Conservation (phyloP, 2,113 vertebrate genomes). For the Blennius ocellaris region DNA sequence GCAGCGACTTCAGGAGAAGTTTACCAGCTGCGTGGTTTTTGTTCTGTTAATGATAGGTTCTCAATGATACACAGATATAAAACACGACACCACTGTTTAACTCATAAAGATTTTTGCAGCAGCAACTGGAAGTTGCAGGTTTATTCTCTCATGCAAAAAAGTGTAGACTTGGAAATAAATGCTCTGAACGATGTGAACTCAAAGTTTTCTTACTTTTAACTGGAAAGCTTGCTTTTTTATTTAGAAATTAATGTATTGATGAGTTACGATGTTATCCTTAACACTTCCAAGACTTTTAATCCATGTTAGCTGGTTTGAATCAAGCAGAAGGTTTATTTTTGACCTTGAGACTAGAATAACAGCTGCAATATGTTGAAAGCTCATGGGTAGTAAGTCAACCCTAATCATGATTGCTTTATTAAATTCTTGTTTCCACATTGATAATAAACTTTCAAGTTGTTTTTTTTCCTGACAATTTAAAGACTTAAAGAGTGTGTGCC, state of each 20-base stretch:
- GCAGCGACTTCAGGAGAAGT: slow-evolving; percentile 65
- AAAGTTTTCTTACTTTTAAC: background rate
- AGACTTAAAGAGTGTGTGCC: background rate
- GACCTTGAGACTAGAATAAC: slow-evolving; percentile 3
- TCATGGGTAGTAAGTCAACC: background rate
- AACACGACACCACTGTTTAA: slow-evolving; percentile 56
- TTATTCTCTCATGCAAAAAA: slow-evolving; percentile 9
- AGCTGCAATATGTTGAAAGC: slow-evolving; percentile 10
- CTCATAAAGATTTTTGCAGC: slow-evolving; percentile 28
- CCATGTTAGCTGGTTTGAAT: slow-evolving; percentile 14
- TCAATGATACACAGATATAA: slow-evolving; percentile 66
- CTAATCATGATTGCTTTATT: background rate
- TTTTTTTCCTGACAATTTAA: background rate
- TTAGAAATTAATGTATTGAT: background rate
- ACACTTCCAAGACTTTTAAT: slow-evolving; percentile 10
- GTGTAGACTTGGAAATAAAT: slow-evolving; percentile 11
- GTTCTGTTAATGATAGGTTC: slow-evolving; percentile 76
- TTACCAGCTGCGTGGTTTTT: slow-evolving; percentile 80
- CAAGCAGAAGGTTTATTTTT: slow-evolving; percentile 14
- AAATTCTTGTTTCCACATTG: background rate
- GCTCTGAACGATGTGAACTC: background rate
- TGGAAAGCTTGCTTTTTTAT: background rate
- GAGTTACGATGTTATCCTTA: slow-evolving; percentile 17
- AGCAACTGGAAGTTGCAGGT: slow-evolving; percentile 21
- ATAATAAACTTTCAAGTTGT: background rate